A percentile compares a stretch with the other conserved stretches of the same genome.
Evolutionary conservation across 1,140 invertebrate species (phyloP).

Genomic region (Hypsibius dujardini): DNA sequence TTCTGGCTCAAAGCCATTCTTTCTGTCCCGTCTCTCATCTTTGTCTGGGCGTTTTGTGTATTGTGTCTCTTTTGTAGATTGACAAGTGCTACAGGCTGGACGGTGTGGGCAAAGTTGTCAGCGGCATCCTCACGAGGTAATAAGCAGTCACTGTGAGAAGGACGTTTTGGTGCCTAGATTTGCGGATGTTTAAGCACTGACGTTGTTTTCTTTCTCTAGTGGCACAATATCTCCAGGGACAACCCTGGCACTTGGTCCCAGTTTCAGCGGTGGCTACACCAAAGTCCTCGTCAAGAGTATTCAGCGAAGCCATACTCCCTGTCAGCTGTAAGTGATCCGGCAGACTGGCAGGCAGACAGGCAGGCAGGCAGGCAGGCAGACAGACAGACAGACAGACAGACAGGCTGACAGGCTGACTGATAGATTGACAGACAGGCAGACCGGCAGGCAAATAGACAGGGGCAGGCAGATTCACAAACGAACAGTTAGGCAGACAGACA

Average conservation of each 20-base stretch:
- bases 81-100: slow-evolving; percentile 73
- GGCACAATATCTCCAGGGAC: slow-evolving; percentile 67
- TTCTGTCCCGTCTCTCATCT: background rate
- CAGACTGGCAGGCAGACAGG: no score
- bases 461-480: no score
- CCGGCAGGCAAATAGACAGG: no score
- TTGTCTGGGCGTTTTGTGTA: slow-evolving; percentile 19
- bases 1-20: background rate
- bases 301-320: slow-evolving; percentile 18
- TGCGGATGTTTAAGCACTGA: slow-evolving; percentile 12
- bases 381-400: no score
- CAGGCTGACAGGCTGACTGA: no score
- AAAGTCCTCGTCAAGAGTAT: slow-evolving; percentile 9
- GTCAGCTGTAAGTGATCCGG: slow-evolving; percentile 18
- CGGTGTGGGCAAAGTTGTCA: slow-evolving; percentile 52
- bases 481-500: no score
- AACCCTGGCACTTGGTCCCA: slow-evolving; percentile 56
- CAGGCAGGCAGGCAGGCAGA: no score
- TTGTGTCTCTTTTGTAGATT: slow-evolving; percentile 52
- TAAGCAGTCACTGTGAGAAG: slow-evolving; percentile 47
- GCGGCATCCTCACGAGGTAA: slow-evolving; percentile 62
- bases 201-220: slow-evolving; percentile 28
- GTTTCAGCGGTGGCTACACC: slow-evolving; percentile 67
- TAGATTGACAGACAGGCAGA: no score
- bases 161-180: slow-evolving; percentile 30